A percentile compares a stretch with the other conserved stretches of the same genome.
Conservation (phyloP, 30 jellyfish, hydroid and myxozoan genomes). For the Hydra vulgaris region DNA sequence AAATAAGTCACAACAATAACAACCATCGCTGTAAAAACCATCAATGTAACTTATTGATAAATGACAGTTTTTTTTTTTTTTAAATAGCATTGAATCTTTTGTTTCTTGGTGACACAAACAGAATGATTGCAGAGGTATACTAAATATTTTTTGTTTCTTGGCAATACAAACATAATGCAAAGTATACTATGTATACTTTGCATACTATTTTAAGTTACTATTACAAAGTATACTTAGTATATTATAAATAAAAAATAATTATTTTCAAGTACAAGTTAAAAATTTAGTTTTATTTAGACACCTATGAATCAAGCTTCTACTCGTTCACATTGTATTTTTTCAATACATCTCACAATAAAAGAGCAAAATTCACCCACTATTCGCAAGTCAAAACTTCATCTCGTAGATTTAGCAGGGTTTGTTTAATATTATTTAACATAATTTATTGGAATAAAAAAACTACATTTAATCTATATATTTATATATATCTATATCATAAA, state of each 20-base stretch:
- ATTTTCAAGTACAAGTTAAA: not conserved
- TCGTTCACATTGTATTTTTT: conserved; percentile 88
- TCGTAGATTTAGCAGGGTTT: conserved; percentile 94
- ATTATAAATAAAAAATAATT: too few relatives aligned
- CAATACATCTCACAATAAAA: conserved; percentile 65
- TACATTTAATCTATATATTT: too few relatives aligned
- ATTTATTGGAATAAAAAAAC: too few relatives aligned
- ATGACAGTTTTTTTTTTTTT: not conserved
- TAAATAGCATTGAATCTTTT: conserved; percentile 66
- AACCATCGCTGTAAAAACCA: too few relatives aligned
- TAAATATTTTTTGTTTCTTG: not conserved
- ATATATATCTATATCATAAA: too few relatives aligned
- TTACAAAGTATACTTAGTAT: too few relatives aligned
- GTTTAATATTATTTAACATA: not conserved
- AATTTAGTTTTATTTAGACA: conserved; percentile 32
- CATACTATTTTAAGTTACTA: too few relatives aligned
- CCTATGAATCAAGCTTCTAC: conserved; percentile 99
- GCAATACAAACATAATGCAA: not conserved
- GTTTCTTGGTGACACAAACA: conserved; percentile 91
- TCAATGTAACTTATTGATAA: too few relatives aligned
- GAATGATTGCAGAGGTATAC: conserved; percentile 95
- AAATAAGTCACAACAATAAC: too few relatives aligned
- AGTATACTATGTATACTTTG: too few relatives aligned
- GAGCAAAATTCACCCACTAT: conserved; percentile 73
- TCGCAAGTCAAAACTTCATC: conserved; percentile 75